Evolutionary conservation across 2,888 invertebrate species (phyloP).

Genomic region (Sarcophaga variegata): DNA sequence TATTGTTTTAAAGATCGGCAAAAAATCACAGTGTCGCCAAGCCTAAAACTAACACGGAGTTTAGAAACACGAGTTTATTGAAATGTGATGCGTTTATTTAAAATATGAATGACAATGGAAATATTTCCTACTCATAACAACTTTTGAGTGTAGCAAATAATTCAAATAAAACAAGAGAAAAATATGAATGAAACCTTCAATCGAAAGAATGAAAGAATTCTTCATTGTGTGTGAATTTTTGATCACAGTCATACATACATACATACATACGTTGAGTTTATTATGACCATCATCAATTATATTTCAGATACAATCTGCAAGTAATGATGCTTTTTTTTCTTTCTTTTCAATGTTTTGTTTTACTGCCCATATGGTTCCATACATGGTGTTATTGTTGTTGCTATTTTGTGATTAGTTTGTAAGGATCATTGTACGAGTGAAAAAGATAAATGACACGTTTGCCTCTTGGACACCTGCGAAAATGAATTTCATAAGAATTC

Average conservation of each 20-base stretch:
- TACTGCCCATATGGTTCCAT: not conserved
- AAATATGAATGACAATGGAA: too few relatives aligned
- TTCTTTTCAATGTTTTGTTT: not conserved
- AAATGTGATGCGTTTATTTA: too few relatives aligned
- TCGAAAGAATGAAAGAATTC: too few relatives aligned
- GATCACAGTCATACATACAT: conserved; percentile 9
- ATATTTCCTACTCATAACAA: too few relatives aligned
- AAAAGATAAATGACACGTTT: conserved; percentile 61
- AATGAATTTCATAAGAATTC: conserved; percentile 33
- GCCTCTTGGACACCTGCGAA: conserved; percentile 64
- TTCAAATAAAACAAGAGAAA: too few relatives aligned
- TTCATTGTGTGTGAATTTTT: conserved; percentile 42
- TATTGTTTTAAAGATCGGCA: too few relatives aligned
- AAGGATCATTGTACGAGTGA: too few relatives aligned
- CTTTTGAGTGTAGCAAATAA: too few relatives aligned
- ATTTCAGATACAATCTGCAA: conserved; percentile 65
- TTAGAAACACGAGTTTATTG: too few relatives aligned
- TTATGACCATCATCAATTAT: conserved; percentile 70
- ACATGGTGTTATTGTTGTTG: not conserved
- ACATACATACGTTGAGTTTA: conserved; percentile 51
- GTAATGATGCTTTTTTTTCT: conserved; percentile 64
- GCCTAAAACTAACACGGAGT: too few relatives aligned
- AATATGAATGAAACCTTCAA: too few relatives aligned
- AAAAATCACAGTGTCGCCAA: too few relatives aligned
- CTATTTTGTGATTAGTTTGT: not conserved